Base-by-base conservation (phyloP, 2,113 vertebrate genomes). In the Acanthochromis polyacanthus region DNA sequence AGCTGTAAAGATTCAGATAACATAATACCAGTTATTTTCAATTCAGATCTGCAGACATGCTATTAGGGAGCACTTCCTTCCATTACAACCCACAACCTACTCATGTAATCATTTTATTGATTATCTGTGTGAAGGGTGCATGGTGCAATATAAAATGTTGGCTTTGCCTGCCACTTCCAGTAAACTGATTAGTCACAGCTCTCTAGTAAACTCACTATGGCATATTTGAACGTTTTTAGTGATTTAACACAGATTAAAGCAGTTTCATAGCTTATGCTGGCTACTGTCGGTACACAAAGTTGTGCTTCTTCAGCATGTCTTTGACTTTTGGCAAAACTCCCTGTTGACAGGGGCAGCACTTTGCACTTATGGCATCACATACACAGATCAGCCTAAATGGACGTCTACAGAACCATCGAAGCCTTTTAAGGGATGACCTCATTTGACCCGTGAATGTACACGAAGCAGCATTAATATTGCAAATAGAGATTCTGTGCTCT, bases 41-140 rank as follows among this genome's bases (percentile, higher is more conserved):
- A 56, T 55, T 20, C 40, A 63, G 51, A 38, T 71, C 74, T 61
- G 51, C 53, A 58, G 67, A 71, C 68, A 46, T 82, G 79, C 87
- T 82, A 75, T 89, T 86, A 90, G 73, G 23, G 75, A 79, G 66
- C 78, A 88, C 84, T 92, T 90, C 53, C 88, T 68, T 89, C 91
- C 92, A 92, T 93, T 90, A 92, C 51, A 46, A 74, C 71, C 86
- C 84, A 17, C 86, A 88, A 66, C 48, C 85, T 75, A 72, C 78
- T 87, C 70, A 60, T 48, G 57, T 55, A 84, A 65, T 71, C 82
- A 43, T 56, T 43, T 48, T 88, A 92, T 92, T 88, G 90, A 90
- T 92, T 78, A 25, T 50, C 75, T 58, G 28, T n/a, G 53, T 61
- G 23, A 32, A 72, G 62, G 66, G 40, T 22, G 32, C 17, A 51